These are phyloP conservation scores for Axis porcinus DNA, from an alignment of 2,113 vertebrate species.

Conservation along the genomic window DNA sequence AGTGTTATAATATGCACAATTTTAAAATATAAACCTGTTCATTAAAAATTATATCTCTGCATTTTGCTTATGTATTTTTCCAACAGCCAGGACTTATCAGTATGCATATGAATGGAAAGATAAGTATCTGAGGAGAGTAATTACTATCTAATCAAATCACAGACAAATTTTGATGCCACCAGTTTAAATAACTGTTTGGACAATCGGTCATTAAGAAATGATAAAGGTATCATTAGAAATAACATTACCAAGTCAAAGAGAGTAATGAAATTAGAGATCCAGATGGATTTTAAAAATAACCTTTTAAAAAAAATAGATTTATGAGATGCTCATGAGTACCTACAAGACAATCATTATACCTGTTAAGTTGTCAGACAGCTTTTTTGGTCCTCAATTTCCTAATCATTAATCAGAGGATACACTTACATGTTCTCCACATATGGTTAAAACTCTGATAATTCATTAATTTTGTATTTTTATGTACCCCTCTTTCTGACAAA, in stretches of 20 bases:
- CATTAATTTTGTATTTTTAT: not conserved
- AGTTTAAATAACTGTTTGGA: not conserved
- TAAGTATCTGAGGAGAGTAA: not conserved
- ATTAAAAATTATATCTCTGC: not conserved
- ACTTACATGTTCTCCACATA: not conserved
- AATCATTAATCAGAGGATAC: not conserved
- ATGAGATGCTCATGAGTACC: not conserved
- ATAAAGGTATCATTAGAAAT: not conserved
- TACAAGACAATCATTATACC: accelerated
- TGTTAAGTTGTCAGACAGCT: not conserved
- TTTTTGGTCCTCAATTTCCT: not conserved
- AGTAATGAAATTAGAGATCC: not conserved
- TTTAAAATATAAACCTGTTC: not conserved
- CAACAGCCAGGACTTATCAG: not conserved
- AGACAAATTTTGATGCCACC: not conserved
- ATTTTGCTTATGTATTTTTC: not conserved
- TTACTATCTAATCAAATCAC: not conserved
- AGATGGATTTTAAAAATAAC: not conserved
- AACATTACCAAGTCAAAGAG: not conserved
- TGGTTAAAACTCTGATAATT: not conserved
- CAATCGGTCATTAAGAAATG: not conserved
- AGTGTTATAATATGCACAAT: not conserved
- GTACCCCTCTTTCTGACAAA: not conserved
- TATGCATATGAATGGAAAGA: not conserved
- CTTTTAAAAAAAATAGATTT: not conserved